These are phyloP conservation scores for Drosophila obscura DNA, from an alignment of 1,140 invertebrate species.

Conservation along the genomic window DNA sequence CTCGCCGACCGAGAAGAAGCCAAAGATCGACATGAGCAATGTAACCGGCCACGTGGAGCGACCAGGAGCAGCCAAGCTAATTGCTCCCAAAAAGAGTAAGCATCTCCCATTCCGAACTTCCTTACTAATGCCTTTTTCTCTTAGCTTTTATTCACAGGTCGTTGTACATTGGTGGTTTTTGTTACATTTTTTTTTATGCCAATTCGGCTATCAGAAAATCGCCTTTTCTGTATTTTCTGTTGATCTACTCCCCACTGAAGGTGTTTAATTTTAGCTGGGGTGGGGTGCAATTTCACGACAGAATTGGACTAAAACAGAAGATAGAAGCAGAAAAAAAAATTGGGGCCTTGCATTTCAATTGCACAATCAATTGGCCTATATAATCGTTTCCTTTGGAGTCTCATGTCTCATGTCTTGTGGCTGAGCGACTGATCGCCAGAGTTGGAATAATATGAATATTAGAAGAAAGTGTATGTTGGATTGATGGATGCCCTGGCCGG, in stretches of 20 bases:
- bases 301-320: slow-evolving; percentile 1
- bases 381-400: too few species aligned
- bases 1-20: slow-evolving; percentile 90
- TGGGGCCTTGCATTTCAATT: too few species aligned
- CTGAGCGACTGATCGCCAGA: too few species aligned
- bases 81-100: slow-evolving; percentile 95
- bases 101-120: slow-evolving; percentile 77
- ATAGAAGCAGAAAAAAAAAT: too few species aligned
- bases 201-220: slow-evolving; percentile 17
- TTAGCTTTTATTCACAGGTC: slow-evolving; percentile 40
- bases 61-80: slow-evolving; percentile 92
- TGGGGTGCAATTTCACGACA: slow-evolving; percentile 10
- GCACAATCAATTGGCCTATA: too few species aligned
- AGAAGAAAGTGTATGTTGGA: too few species aligned
- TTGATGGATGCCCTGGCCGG: too few species aligned
- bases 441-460: too few species aligned
- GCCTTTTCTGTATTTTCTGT: slow-evolving; percentile 43
- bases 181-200: slow-evolving; percentile 43
- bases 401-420: too few species aligned
- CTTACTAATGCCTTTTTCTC: slow-evolving; percentile 78
- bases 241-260: slow-evolving; percentile 26
- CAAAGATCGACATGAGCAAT: slow-evolving; percentile 86
- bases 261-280: slow-evolving; percentile 45
- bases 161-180: slow-evolving; percentile 65
- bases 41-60: slow-evolving; percentile 86